Evolutionary conservation across 1,140 invertebrate species (phyloP).

Genomic region (Meteorus sp.): DNA sequence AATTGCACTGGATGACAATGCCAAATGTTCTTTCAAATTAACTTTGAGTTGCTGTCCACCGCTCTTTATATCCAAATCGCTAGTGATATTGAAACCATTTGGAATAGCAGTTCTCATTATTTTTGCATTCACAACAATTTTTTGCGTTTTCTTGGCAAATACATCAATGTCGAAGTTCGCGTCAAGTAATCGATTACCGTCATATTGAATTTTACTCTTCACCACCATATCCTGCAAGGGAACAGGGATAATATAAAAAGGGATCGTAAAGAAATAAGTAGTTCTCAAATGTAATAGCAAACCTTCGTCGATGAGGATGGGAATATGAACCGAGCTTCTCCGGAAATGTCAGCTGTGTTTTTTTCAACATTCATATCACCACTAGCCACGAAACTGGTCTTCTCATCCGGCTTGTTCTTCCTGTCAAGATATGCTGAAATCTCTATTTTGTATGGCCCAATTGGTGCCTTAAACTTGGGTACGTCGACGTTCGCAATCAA

Average conservation of each 20-base stretch:
- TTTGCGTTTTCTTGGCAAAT: slow-evolving; percentile 66
- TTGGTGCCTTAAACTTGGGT: slow-evolving; percentile 43
- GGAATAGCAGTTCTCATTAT: slow-evolving; percentile 35
- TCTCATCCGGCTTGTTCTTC: slow-evolving; percentile 67
- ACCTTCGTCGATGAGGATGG: slow-evolving; percentile 69
- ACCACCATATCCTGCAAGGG: slow-evolving; percentile 58
- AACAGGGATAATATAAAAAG: background rate
- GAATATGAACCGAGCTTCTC: slow-evolving; percentile 66
- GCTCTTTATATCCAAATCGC: slow-evolving; percentile 48
- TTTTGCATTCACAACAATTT: slow-evolving; percentile 57
- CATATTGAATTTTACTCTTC: slow-evolving; percentile 54
- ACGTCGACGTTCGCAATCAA: slow-evolving; percentile 58
- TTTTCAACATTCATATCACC: slow-evolving; percentile 59
- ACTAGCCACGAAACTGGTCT: slow-evolving; percentile 58
- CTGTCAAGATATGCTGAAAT: slow-evolving; percentile 70
- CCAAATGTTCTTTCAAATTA: slow-evolving; percentile 45
- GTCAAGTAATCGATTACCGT: slow-evolving; percentile 52
- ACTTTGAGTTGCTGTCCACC: slow-evolving; percentile 56
- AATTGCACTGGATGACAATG: slow-evolving; percentile 39
- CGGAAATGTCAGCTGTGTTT: slow-evolving; percentile 55
- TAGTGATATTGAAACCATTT: slow-evolving; percentile 51
- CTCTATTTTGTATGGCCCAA: slow-evolving; percentile 56
- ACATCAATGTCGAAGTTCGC: slow-evolving; percentile 64
- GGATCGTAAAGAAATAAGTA: background rate
- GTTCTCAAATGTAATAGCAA: slow-evolving; percentile 13